These are phyloP conservation scores for Eupithecia abbreviata DNA, from an alignment of 2,888 invertebrate genomes.

Conservation along the genomic window DNA sequence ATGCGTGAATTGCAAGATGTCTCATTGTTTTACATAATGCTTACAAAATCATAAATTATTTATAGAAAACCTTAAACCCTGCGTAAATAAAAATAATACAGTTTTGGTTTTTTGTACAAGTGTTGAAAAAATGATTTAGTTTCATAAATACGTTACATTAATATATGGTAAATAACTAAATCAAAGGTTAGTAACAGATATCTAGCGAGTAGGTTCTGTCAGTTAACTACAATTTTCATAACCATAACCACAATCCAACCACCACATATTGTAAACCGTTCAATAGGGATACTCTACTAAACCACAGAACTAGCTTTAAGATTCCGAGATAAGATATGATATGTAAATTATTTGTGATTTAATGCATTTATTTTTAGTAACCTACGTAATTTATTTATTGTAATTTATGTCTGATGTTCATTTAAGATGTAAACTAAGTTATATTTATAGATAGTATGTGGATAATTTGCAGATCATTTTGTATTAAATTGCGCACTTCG, in stretches of 20 bases:
- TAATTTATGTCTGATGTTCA: background rate
- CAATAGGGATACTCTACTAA: slow-evolving; percentile 7
- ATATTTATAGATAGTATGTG: too few species aligned
- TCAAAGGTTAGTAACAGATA: background rate
- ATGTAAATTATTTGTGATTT: background rate
- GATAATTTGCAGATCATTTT: background rate
- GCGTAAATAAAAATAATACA: slow-evolving; percentile 1
- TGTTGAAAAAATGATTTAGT: too few species aligned
- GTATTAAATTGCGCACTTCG: background rate
- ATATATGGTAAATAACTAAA: background rate
- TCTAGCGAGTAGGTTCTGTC: background rate
- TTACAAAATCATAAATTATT: slow-evolving; percentile 30
- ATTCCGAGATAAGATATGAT: background rate
- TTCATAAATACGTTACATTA: too few species aligned
- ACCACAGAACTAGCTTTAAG: slow-evolving; percentile 18
- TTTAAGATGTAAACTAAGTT: background rate
- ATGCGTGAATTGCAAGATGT: slow-evolving; percentile 26
- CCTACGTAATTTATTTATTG: background rate
- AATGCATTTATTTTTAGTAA: background rate
- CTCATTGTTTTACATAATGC: slow-evolving; percentile 43
- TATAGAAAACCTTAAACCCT: slow-evolving; percentile 9
- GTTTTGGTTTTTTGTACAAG: background rate
- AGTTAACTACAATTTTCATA: slow-evolving; percentile 22
- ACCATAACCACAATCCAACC: slow-evolving; percentile 22
- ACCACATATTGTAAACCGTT: slow-evolving; percentile 8